Conservation (phyloP, 2,797 vertebrate species). For the Caiman crocodilus region DNA sequence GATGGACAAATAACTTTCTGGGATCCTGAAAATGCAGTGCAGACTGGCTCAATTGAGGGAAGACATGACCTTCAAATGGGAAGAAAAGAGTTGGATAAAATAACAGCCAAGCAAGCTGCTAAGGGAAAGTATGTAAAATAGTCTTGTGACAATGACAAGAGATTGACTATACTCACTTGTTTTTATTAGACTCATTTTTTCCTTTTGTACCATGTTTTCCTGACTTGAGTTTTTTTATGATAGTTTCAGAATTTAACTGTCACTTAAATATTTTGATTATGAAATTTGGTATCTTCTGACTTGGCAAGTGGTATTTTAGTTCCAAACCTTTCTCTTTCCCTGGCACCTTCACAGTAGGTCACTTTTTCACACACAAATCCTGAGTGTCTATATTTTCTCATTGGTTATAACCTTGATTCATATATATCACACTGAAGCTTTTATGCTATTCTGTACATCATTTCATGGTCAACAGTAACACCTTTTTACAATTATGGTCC, state of each 20-base stretch:
- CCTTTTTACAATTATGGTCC: neutral
- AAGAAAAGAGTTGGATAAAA: constrained; percentile 93
- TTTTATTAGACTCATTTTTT: neutral
- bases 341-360: neutral
- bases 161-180: neutral
- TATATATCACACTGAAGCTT: neutral
- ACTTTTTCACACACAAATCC: neutral
- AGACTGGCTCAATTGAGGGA: constrained; percentile 89
- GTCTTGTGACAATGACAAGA: neutral
- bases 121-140: constrained; percentile 92
- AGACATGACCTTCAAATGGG: constrained; percentile 92
- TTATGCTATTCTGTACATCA: neutral
- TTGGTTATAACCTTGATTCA: neutral
- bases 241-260: neutral
- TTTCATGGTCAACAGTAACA: neutral
- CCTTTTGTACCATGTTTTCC: neutral
- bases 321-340: neutral
- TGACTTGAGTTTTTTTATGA: rapidly evolving
- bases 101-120: constrained; percentile 93
- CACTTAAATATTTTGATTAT: neutral
- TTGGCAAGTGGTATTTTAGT: neutral
- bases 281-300: neutral
- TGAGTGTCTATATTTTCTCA: neutral
- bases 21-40: constrained; percentile 88
- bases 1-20: constrained; percentile 95